Evolutionary conservation across 2,113 vertebrate genomes (phyloP).

Genomic region (Numida meleagris): DNA sequence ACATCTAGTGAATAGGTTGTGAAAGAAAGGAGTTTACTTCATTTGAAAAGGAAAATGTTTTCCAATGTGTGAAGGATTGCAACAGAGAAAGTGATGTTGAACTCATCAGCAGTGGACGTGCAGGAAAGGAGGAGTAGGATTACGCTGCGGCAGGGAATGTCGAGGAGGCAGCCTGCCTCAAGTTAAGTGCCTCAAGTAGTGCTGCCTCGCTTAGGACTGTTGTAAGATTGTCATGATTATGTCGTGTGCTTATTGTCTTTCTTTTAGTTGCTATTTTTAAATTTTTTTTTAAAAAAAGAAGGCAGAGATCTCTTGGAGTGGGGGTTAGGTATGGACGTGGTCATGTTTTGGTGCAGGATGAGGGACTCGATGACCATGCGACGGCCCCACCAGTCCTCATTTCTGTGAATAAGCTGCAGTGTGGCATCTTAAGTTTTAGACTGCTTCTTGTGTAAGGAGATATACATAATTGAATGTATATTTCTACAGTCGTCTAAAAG

Average conservation of each 20-base stretch:
- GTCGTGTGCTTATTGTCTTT: no score
- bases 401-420: neutral
- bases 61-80: neutral
- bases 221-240: neutral
- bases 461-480: neutral
- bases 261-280: neutral
- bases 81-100: neutral
- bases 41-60: neutral
- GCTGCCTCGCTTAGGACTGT: neutral
- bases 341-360: neutral
- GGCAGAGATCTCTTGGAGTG: accelerated
- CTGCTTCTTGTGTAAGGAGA: neutral
- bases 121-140: neutral
- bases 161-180: neutral
- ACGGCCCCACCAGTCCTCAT: neutral
- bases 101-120: accelerated
- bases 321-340: neutral
- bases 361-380: neutral
- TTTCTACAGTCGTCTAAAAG: neutral
- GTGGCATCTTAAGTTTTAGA: neutral
- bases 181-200: neutral
- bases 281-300: neutral
- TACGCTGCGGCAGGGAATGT: neutral
- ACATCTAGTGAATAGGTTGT: neutral
- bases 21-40: neutral